Base-by-base conservation (phyloP, 2,797 vertebrate species). In the Macropus fuliginosus region DNA sequence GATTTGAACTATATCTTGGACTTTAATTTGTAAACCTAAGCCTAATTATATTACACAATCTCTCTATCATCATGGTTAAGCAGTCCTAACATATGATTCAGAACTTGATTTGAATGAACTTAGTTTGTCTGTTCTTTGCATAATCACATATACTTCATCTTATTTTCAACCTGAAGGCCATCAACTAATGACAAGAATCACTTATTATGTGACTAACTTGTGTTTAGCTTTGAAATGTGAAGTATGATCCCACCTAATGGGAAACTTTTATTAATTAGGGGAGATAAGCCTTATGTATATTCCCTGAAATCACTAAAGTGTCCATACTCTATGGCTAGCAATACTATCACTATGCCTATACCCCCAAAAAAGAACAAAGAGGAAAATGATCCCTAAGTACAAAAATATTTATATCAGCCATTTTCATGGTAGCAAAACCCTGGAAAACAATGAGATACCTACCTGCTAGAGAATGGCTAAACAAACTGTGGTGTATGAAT, bases 121-220 rank as follows among this genome's bases (percentile, higher is more conserved):
- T 94, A 46, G 34, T 94, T 94, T 74, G 16, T 14, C 46, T 62
- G 59, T 62, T 62, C 27, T 55, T 12, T 91, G 27, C 24, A 27
- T 95, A 52, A 94, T 34, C 18, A 96, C 81, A 40, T 34, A 52
- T 12, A n/a, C 24, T 92, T 62, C 29, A 54, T 13, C 34, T 93
- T 92, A 93, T 87, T 93, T 40, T 29, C 1, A 95, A 54, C 29
- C 16, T 40, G 13, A 62, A 94, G 91, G 31, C 59, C 54, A 93
- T 91, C 95, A 92, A n/a, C 59, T 93, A 96, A 92, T 52, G 92
- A 52, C 34, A 62, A 95, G 74, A 55, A 96, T 24, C 8, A 94
- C 54, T 96, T 50, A 27, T 74, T 91, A 92, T 34, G 59, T 57
- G 40, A 56, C 56, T 92, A 59, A n/a, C 40, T 81, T 57, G 50